These are phyloP conservation scores for Zoanthus sociatus DNA, from an alignment of 92 coral and sea anemone genomes.

Conservation along the genomic window DNA sequence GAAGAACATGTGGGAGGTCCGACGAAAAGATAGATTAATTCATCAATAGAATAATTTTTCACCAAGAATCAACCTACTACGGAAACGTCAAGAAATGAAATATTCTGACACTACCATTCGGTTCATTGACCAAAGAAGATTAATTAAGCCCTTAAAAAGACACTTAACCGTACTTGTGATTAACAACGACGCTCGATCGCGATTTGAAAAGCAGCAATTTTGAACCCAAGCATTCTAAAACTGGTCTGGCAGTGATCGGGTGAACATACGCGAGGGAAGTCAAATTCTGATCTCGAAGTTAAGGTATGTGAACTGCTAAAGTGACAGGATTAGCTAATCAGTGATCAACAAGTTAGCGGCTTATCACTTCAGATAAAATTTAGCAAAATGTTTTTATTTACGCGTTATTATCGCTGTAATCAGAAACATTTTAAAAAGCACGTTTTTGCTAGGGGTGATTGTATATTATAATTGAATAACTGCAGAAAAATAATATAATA, in stretches of 20 bases:
- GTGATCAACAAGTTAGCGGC: constrained; percentile 4
- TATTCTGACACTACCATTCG: constrained; percentile 27
- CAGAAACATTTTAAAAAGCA: not conserved
- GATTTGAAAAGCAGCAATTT: not conserved
- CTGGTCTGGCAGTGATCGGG: not conserved
- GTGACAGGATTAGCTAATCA: constrained; percentile 4
- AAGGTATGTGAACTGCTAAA: not conserved
- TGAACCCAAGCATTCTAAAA: not conserved
- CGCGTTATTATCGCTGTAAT: not conserved
- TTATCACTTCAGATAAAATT: not conserved
- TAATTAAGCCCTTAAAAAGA: constrained; percentile 41
- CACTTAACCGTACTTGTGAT: constrained; percentile 5
- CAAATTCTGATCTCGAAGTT: not conserved
- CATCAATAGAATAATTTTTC: constrained; percentile 36
- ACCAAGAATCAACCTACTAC: constrained; percentile 27
- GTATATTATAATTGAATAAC: no score
- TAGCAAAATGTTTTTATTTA: not conserved
- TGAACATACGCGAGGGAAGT: not conserved
- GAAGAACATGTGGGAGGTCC: constrained; percentile 46
- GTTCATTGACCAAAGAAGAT: constrained; percentile 37
- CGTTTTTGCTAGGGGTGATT: no score
- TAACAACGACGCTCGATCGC: not conserved
- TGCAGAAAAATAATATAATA: no score
- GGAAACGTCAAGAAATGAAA: constrained; percentile 35
- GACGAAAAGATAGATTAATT: constrained; percentile 21